These are phyloP conservation scores for Pangasius macronema DNA, from an alignment of 2,797 vertebrate species.

Conservation along the genomic window DNA sequence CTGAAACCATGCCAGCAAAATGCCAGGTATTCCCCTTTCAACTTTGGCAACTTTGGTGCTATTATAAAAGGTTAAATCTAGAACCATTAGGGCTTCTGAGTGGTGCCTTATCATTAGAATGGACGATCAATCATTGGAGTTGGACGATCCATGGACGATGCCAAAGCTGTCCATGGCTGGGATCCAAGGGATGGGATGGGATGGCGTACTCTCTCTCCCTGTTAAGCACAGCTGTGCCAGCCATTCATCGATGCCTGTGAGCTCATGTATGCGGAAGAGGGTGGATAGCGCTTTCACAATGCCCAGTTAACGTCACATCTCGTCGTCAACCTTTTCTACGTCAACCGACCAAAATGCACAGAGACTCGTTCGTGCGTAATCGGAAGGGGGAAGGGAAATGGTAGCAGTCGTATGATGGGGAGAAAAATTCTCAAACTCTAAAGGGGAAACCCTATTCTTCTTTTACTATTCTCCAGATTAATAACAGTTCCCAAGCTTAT, in stretches of 20 bases:
- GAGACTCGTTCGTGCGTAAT: too few species aligned
- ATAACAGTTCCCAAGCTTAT: neutral
- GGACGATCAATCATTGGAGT: neutral
- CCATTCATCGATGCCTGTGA: neutral
- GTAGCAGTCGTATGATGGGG: neutral
- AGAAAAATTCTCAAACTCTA: neutral
- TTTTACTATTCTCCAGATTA: neutral
- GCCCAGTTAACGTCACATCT: too few species aligned
- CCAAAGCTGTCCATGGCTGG: neutral
- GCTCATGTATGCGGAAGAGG: neutral
- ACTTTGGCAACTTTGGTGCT: neutral
- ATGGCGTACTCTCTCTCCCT: neutral
- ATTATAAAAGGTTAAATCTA: neutral
- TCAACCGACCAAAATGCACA: too few species aligned
- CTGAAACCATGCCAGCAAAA: neutral
- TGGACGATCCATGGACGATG: neutral
- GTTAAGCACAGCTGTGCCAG: neutral
- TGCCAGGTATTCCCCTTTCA: neutral
- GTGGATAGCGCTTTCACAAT: neutral
- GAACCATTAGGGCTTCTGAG: neutral
- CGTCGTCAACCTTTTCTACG: too few species aligned
- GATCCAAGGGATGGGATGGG: neutral
- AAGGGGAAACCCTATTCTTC: neutral
- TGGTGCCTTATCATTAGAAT: neutral
- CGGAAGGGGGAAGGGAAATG: too few species aligned